phyloP scores from a whole-genome alignment of 2,797 vertebrate genomes.

The Falco naumanni region DNA sequence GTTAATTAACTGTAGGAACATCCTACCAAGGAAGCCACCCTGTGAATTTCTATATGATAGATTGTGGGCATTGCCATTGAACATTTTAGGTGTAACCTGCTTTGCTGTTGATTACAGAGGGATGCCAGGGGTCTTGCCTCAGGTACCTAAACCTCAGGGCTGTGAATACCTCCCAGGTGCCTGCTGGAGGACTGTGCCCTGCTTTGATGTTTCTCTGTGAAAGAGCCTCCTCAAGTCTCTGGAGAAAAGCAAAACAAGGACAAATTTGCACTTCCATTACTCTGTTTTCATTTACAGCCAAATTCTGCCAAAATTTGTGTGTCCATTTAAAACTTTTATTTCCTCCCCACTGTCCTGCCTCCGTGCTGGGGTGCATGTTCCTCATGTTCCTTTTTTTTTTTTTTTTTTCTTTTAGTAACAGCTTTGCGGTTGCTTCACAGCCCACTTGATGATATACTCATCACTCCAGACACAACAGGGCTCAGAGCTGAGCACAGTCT shows the following conservation, averaged over 20 bases:
- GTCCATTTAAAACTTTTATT: slow-evolving; percentile 18
- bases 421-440: background rate
- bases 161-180: background rate
- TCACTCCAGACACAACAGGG: background rate
- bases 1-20: slow-evolving; percentile 27
- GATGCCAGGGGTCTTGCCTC: background rate
- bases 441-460: background rate
- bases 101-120: background rate
- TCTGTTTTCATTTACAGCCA: slow-evolving; percentile 20
- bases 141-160: background rate
- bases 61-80: background rate
- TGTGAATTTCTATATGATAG: background rate
- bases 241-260: background rate
- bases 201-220: background rate
- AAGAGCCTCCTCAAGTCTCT: background rate
- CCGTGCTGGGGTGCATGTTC: background rate
- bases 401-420: background rate
- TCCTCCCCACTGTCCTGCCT: background rate
- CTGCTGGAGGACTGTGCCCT: background rate
- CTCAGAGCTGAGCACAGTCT: background rate
- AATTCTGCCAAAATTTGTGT: background rate
- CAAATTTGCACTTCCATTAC: background rate
- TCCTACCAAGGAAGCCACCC: background rate
- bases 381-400: background rate
- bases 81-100: background rate